Evolutionary conservation across 2,888 invertebrate species (phyloP).

Genomic region (Erebia aethiops): DNA sequence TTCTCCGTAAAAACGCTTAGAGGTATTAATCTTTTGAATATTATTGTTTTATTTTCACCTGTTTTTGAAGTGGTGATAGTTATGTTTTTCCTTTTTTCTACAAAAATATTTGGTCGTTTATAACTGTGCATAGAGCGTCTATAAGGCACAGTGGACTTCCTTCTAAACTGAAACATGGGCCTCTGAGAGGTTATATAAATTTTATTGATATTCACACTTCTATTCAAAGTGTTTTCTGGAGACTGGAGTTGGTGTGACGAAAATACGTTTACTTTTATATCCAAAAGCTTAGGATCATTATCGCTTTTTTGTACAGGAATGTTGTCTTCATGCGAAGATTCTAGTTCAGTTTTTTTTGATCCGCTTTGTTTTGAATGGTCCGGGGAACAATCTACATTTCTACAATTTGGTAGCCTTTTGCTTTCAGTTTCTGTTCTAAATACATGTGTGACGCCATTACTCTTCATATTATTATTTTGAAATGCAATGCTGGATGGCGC

Average conservation of each 20-base stretch:
- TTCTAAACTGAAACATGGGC: slow-evolving; percentile 66
- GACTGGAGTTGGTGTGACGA: slow-evolving; percentile 8
- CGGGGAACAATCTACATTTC: slow-evolving; percentile 48
- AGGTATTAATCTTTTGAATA: slow-evolving; percentile 8
- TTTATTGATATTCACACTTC: slow-evolving; percentile 33
- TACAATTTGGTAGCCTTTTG: slow-evolving; percentile 53
- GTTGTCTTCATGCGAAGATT: not conserved
- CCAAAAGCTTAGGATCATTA: slow-evolving; percentile 45
- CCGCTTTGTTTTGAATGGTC: not conserved
- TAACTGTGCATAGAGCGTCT: slow-evolving; percentile 50
- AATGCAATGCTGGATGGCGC: slow-evolving; percentile 49
- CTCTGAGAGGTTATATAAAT: slow-evolving; percentile 68
- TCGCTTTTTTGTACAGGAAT: not conserved
- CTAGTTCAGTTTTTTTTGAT: not conserved
- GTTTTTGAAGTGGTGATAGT: slow-evolving; percentile 24
- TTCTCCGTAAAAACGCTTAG: slow-evolving; percentile 9
- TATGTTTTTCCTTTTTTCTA: slow-evolving; percentile 38
- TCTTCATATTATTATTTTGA: slow-evolving; percentile 36
- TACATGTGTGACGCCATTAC: slow-evolving; percentile 36
- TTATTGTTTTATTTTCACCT: slow-evolving; percentile 23
- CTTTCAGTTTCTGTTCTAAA: slow-evolving; percentile 60
- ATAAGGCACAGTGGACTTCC: slow-evolving; percentile 56
- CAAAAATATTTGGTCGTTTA: slow-evolving; percentile 47
- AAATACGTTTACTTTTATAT: slow-evolving; percentile 85
- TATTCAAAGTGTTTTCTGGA: not conserved